Evolutionary conservation across 2,797 vertebrate genomes (phyloP).

Genomic region (Labeo calbasu): DNA sequence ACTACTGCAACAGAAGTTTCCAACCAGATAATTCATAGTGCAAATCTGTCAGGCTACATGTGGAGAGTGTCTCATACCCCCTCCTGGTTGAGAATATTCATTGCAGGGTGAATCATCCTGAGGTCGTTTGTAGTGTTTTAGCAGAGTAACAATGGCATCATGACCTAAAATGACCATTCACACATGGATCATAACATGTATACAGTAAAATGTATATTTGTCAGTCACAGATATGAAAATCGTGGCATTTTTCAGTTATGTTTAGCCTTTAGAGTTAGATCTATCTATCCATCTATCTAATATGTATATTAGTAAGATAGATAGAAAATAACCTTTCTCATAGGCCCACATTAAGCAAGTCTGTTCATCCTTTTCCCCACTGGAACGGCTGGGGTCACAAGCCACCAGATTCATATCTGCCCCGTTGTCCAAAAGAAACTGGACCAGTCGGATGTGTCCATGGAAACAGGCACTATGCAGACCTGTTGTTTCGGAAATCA

Average conservation of each 20-base stretch:
- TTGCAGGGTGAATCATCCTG: constrained; percentile 93
- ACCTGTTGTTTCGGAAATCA: constrained; percentile 70
- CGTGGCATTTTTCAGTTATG: background rate
- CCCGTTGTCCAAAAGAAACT: constrained; percentile 92
- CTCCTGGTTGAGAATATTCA: constrained; percentile 95
- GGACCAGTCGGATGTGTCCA: constrained; percentile 91
- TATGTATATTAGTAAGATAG: no score
- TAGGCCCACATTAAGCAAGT: constrained; percentile 99
- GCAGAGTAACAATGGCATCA: constrained; percentile 92
- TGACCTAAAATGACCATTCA: constrained; percentile 79
- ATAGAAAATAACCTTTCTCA: constrained; percentile 85
- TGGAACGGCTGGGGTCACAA: constrained; percentile 94
- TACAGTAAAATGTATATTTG: background rate
- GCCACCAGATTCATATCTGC: constrained; percentile 97
- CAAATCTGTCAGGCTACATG: background rate
- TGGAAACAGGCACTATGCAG: constrained; percentile 94
- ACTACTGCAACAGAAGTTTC: background rate
- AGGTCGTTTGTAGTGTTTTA: constrained; percentile 94
- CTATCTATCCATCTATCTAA: no score
- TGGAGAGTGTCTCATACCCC: constrained; percentile 79
- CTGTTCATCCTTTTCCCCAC: constrained; percentile 96
- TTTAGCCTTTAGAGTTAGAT: background rate
- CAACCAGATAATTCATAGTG: background rate
- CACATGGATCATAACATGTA: background rate
- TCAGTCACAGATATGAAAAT: background rate